Percentiles rank a stretch among this genome's conserved stretches.
phyloP scores from a whole-genome alignment of 2,113 vertebrate genomes.

The Toxotes jaculatrix region DNA sequence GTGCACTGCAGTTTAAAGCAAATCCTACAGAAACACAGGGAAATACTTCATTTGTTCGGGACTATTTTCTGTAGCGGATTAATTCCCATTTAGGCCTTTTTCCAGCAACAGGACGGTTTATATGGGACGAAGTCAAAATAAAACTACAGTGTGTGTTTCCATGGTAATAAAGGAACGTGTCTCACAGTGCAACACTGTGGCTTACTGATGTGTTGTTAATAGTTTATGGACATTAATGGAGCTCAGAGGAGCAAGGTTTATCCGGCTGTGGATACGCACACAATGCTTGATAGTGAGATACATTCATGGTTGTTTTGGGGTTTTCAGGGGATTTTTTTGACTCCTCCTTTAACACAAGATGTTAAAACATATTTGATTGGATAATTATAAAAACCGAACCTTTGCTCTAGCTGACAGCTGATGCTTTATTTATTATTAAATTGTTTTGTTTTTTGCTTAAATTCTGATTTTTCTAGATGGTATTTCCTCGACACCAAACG shows the following conservation, averaged over 20 bases:
- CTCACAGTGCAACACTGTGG: no score
- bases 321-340: not conserved
- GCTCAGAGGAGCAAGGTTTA: not conserved
- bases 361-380: not conserved
- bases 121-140: not conserved
- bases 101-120: not conserved
- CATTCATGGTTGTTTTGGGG: not conserved
- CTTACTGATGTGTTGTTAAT: not conserved
- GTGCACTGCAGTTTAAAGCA: no score
- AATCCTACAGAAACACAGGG: no score
- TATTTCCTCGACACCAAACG: constrained; percentile 92
- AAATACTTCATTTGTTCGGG: no score
- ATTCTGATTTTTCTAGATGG: constrained; percentile 86
- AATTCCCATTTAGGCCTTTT: not conserved
- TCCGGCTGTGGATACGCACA: no score
- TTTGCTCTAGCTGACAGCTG: not conserved
- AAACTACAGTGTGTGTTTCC: not conserved
- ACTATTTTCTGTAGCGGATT: not conserved
- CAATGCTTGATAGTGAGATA: not conserved
- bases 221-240: not conserved
- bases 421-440: not conserved
- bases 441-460: not conserved
- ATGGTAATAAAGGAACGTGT: no score
- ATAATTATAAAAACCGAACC: not conserved
- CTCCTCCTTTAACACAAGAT: not conserved